Evolutionary conservation across 2,113 vertebrate species (phyloP).

Genomic region (Coracopsis vasa): DNA sequence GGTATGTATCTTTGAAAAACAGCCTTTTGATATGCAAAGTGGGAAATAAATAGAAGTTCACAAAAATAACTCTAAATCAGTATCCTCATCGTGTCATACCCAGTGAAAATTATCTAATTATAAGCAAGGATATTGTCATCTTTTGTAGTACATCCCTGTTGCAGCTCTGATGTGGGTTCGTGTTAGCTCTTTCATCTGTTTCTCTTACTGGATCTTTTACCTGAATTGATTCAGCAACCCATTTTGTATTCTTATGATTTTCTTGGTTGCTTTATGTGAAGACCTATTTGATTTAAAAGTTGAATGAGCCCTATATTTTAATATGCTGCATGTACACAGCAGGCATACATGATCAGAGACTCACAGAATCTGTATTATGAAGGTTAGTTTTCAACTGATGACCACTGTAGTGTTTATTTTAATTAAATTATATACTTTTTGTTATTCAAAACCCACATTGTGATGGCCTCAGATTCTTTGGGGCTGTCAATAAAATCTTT

Average conservation of each 20-base stretch:
- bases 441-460: not conserved
- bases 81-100: not conserved
- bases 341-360: not conserved
- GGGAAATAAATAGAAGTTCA: not conserved
- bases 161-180: rapidly evolving
- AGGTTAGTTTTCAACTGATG: not conserved
- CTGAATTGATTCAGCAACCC: not conserved
- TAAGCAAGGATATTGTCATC: not conserved
- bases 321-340: not conserved
- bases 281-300: not conserved
- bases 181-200: not conserved
- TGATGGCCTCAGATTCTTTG: not conserved
- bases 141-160: not conserved
- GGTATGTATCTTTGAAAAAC: not conserved
- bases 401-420: not conserved
- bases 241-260: not conserved
- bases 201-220: not conserved
- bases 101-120: not conserved
- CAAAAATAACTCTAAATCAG: not conserved
- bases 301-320: not conserved
- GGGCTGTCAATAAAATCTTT: not conserved
- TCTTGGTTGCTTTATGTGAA: not conserved
- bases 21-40: not conserved
- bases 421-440: not conserved
- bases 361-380: not conserved